phyloP scores from a whole-genome alignment of 2,888 invertebrate genomes.

The Iselma pallidipennis region DNA sequence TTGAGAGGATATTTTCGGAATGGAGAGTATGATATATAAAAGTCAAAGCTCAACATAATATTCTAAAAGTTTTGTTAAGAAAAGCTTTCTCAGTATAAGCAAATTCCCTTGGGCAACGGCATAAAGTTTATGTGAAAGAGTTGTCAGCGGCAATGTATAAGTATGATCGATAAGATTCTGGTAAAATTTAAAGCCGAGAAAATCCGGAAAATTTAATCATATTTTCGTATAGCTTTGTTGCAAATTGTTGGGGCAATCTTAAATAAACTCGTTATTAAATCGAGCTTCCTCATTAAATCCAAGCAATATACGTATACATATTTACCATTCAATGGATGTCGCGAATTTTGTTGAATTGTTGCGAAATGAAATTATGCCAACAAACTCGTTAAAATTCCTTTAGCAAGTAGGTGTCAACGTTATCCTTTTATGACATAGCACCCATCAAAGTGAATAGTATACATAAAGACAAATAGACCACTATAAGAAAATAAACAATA shows the following conservation, averaged over 20 bases:
- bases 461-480: constrained; percentile 19
- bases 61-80: constrained; percentile 50
- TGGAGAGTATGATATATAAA: constrained; percentile 48
- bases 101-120: constrained; percentile 49
- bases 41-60: constrained; percentile 50
- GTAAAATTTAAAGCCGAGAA: constrained; percentile 35
- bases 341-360: constrained; percentile 8
- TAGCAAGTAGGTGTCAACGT: constrained; percentile 24
- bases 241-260: constrained; percentile 33
- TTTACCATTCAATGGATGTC: constrained; percentile 6
- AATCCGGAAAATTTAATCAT: constrained; percentile 45
- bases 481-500: constrained; percentile 25
- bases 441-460: constrained; percentile 12
- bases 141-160: constrained; percentile 52
- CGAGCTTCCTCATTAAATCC: constrained; percentile 8
- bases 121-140: constrained; percentile 53
- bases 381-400: constrained; percentile 10
- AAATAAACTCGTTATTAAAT: constrained; percentile 22
- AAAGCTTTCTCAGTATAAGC: constrained; percentile 49
- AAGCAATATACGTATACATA: constrained; percentile 3
- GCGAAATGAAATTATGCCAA: constrained; percentile 1
- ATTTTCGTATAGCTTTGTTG: constrained; percentile 40
- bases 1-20: constrained; percentile 34
- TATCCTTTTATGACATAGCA: constrained; percentile 11
- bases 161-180: constrained; percentile 50